These are phyloP conservation scores for Theocolax elegans DNA, from an alignment of 1,140 invertebrate species.

Conservation along the genomic window DNA sequence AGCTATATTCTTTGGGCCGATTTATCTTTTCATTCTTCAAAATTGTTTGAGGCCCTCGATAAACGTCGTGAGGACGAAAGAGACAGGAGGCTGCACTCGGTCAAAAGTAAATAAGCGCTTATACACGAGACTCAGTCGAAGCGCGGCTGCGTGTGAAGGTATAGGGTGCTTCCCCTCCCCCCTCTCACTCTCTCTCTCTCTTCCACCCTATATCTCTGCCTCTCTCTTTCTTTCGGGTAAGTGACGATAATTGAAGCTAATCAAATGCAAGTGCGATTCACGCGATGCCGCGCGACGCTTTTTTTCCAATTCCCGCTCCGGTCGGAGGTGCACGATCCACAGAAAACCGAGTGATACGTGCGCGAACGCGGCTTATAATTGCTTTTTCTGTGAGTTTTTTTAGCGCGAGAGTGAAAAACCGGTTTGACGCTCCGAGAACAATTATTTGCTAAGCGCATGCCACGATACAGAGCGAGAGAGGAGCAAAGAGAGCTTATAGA, in stretches of 20 bases:
- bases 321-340: not conserved
- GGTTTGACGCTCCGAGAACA: constrained; percentile 7
- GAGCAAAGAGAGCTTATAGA: not conserved
- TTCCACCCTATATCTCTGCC: no score
- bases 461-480: not conserved
- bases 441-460: constrained; percentile 33
- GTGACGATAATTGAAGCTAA: constrained; percentile 35
- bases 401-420: constrained; percentile 36
- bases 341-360: constrained; percentile 19
- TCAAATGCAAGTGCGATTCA: constrained; percentile 25
- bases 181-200: no score
- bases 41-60: not conserved
- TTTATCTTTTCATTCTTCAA: not conserved
- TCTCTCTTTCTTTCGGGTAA: no score
- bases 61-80: not conserved
- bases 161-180: no score
- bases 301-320: not conserved
- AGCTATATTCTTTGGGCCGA: no score
- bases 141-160: no score
- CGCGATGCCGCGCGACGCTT: not conserved
- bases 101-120: no score
- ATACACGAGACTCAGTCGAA: no score
- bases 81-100: not conserved
- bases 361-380: constrained; percentile 17
- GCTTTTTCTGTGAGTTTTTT: constrained; percentile 31